Evolutionary conservation across 2,113 vertebrate species (phyloP).

Genomic region (Ceyx margarethae): DNA sequence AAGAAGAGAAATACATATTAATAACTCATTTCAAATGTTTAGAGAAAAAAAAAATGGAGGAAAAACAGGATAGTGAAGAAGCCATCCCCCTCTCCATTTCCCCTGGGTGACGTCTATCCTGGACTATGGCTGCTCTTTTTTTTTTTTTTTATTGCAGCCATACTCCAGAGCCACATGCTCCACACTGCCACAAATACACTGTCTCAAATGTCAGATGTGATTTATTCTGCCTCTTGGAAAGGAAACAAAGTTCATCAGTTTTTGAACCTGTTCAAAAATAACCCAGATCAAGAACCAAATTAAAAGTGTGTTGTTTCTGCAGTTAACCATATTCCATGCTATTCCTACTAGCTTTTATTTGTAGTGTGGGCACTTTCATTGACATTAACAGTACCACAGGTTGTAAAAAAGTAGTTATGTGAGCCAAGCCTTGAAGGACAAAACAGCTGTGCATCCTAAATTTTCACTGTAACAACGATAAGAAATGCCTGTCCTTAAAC

Average conservation of each 20-base stretch:
- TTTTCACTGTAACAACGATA: background rate
- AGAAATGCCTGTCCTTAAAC: background rate
- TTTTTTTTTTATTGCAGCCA: background rate
- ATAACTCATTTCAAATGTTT: background rate
- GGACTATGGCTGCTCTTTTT: background rate
- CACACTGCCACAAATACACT: background rate
- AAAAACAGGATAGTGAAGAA: background rate
- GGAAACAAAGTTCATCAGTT: conserved; percentile 1
- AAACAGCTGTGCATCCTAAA: background rate
- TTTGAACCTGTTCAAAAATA: background rate
- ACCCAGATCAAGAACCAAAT: background rate
- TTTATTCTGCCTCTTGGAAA: background rate
- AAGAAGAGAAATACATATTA: background rate
- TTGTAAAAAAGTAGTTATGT: background rate
- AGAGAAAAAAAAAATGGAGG: background rate
- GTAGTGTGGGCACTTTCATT: background rate
- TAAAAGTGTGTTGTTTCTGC: background rate
- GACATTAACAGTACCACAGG: background rate
- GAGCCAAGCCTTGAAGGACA: background rate
- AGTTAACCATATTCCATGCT: background rate
- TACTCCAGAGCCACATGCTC: background rate
- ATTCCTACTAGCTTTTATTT: background rate
- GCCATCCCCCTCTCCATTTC: background rate
- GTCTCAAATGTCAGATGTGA: background rate
- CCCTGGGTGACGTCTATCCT: background rate